Conservation (phyloP, 2,888 invertebrate genomes). For the Papilio elwesi region DNA sequence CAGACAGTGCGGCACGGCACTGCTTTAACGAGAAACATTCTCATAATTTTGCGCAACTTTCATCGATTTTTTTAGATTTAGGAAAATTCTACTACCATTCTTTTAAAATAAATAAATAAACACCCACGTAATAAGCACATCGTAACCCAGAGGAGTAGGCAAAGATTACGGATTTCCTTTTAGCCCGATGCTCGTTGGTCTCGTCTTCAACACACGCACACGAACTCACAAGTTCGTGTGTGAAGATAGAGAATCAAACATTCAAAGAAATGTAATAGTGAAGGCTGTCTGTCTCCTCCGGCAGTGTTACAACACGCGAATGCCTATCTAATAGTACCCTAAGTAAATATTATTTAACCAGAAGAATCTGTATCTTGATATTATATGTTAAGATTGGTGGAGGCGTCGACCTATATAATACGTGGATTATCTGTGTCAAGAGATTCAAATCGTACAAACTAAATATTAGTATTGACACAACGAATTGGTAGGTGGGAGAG, state of each 20-base stretch:
- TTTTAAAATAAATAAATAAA: too few relatives aligned
- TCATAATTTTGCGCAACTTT: not conserved
- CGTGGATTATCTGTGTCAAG: conserved; percentile 19
- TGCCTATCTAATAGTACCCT: not conserved
- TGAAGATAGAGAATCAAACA: not conserved
- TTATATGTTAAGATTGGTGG: conserved; percentile 15
- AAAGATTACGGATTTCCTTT: too few relatives aligned
- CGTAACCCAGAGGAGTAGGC: too few relatives aligned
- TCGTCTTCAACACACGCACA: too few relatives aligned
- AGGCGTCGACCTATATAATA: conserved; percentile 26
- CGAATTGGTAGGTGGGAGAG: not conserved
- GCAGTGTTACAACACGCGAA: not conserved
- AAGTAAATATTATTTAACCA: not conserved
- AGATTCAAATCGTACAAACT: conserved; percentile 23
- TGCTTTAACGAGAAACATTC: not conserved
- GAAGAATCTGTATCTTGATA: conserved; percentile 11
- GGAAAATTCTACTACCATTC: too few relatives aligned
- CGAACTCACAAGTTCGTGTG: too few relatives aligned
- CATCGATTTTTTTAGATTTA: not conserved
- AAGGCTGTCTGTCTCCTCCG: not conserved
- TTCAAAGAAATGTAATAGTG: not conserved
- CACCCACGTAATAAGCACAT: too few relatives aligned
- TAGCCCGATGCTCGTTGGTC: too few relatives aligned
- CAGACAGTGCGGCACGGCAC: not conserved
- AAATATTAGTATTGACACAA: conserved; percentile 27